phyloP scores from a whole-genome alignment of 37 sponge, comb jelly and placozoan genomes.

The Aplysina aerophoba region DNA sequence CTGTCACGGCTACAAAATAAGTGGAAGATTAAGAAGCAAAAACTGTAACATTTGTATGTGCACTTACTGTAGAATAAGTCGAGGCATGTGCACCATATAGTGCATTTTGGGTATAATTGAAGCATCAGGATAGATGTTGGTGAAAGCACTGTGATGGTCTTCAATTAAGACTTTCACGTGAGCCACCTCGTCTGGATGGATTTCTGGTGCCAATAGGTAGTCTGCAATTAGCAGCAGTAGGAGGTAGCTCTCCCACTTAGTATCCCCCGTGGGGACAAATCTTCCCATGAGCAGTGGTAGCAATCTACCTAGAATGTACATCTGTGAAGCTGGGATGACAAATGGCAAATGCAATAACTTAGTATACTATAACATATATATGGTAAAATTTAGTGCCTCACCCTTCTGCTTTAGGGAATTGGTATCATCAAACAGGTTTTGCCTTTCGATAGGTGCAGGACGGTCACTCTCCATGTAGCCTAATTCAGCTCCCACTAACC shows the following conservation, averaged over 20 bases:
- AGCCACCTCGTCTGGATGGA: conserved; percentile 7
- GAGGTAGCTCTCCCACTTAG: conserved; percentile 46
- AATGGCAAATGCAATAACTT: too few species aligned
- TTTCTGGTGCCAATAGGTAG: conserved; percentile 45
- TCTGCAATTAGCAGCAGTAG: conserved; percentile 39
- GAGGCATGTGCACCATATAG: conserved; percentile 56
- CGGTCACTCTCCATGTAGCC: conserved; percentile 19
- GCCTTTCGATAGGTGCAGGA: conserved; percentile 5
- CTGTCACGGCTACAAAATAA: background rate
- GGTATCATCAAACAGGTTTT: too few species aligned
- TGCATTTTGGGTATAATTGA: conserved; percentile 56
- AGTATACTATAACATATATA: too few species aligned
- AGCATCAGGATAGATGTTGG: conserved; percentile 44
- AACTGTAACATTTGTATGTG: too few species aligned
- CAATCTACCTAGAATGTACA: conserved; percentile 52
- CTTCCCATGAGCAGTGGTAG: conserved; percentile 60
- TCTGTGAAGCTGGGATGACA: conserved; percentile 49
- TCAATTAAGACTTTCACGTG: conserved; percentile 20
- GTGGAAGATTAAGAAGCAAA: too few species aligned
- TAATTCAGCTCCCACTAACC: background rate
- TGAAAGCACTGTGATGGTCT: conserved; percentile 33
- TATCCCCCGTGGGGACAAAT: conserved; percentile 31
- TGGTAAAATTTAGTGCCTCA: too few species aligned
- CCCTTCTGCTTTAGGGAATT: too few species aligned
- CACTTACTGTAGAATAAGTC: conserved; percentile 42